Base-by-base conservation (phyloP, 2,888 invertebrate species). In the Drosophila demipolita region DNA sequence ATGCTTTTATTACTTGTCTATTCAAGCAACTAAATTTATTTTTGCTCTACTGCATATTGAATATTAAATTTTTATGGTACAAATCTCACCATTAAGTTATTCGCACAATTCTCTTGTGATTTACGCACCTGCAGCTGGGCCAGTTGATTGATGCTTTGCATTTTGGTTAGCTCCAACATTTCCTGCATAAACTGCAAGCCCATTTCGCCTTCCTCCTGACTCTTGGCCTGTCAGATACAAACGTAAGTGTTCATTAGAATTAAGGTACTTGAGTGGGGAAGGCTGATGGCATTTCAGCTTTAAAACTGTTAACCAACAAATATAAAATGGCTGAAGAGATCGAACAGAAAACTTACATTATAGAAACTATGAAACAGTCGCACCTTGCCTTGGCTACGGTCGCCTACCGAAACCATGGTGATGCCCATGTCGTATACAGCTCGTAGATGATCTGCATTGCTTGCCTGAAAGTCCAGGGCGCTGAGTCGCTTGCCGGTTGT, bases 151-250 rank as follows among this genome's bases (percentile, higher is more conserved):
- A 93, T 80, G 67, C 84, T 91, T 90, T 97, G 95, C 72, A 96
- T 93, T 82, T 97, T 96, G 60, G 97, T 97, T 80, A 98, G 94
- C 91, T 98, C 97, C 1, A 98, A 95, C 98, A 99, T 98, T 94
- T 99, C 99, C 90, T 98, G 97, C 98, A 99, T 99, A 92, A 99
- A 99, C 17, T 97, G 94, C 40, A 98, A 94, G 0, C 99, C 99
- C 93, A 98, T 97, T 85, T 98, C 97, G 0, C 98, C 99, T 91
- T 98, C 97, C 82, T 96, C 96, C 0, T 96, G 94, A 12, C 97
- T 96, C 90, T 96, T 95, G 4, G 99, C 99, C 98, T 98, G 64
- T 23, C 12, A 38, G 11, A 49, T 63, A 67, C 36, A 20, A 3
- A 20, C 6, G 7, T 29, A 32, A 42, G 15, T 40, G 53, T 12